These are phyloP conservation scores for Trichechus manatus DNA, from an alignment of 2,113 vertebrate species.

Conservation along the genomic window DNA sequence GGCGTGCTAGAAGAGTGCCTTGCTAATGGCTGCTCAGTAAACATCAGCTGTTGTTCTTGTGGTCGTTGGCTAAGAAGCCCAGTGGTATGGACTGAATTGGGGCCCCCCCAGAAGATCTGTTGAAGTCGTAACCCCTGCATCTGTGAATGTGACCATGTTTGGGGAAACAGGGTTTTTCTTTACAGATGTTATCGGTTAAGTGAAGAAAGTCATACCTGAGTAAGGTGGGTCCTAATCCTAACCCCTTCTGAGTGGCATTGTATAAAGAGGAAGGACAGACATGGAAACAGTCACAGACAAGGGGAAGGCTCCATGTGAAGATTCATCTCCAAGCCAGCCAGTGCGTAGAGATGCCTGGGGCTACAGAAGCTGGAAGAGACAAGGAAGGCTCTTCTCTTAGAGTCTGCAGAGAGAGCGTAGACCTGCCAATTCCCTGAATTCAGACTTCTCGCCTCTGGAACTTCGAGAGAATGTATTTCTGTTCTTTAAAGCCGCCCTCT, in stretches of 20 bases:
- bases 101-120: neutral
- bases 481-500: neutral
- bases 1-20: neutral
- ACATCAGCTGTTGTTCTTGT: neutral
- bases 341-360: neutral
- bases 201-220: neutral
- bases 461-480: neutral
- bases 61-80: neutral
- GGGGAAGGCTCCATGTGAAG: neutral
- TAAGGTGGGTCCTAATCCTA: neutral
- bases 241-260: neutral
- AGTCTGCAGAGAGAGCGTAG: neutral
- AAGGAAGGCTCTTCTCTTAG: neutral
- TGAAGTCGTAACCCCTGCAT: neutral
- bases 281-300: neutral
- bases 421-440: neutral
- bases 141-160: neutral
- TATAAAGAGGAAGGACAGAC: neutral
- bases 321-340: neutral
- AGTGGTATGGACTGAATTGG: neutral
- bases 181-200: neutral
- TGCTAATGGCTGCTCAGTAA: neutral
- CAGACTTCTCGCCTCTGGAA: neutral
- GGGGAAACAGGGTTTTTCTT: neutral
- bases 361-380: neutral